Evolutionary conservation across 2,888 invertebrate genomes (phyloP).

Genomic region (Linnaemya vulpina): DNA sequence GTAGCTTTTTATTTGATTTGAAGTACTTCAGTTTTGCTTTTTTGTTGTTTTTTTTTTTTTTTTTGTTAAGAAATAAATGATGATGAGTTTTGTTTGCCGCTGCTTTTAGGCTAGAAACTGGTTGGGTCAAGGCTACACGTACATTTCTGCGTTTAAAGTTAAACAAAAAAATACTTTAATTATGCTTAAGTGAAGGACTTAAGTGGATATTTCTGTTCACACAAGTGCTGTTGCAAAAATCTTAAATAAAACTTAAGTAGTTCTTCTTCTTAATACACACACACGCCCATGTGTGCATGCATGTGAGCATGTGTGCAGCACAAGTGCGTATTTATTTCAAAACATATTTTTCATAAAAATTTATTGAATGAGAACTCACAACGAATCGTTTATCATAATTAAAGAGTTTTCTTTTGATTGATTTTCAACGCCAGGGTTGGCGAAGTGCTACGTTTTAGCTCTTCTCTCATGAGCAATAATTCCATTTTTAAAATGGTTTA

Average conservation of each 20-base stretch:
- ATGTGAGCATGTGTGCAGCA: not conserved
- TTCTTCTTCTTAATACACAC: too few species aligned
- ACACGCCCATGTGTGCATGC: not conserved
- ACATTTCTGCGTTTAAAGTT: not conserved
- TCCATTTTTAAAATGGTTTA: too few species aligned
- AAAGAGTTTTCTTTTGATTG: not conserved
- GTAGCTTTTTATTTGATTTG: constrained; percentile 67
- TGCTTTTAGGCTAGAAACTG: constrained; percentile 5
- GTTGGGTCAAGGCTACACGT: constrained; percentile 67
- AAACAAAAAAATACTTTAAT: constrained; percentile 52
- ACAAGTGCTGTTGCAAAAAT: constrained; percentile 68
- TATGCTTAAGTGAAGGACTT: constrained; percentile 70
- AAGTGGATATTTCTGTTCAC: constrained; percentile 58
- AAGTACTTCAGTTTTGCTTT: constrained; percentile 49
- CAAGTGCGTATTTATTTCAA: not conserved
- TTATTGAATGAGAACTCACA: too few species aligned
- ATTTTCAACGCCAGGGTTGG: not conserved
- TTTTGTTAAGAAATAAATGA: constrained; percentile 1
- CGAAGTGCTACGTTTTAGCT: too few species aligned
- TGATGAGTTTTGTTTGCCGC: constrained; percentile 44
- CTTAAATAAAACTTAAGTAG: constrained; percentile 54
- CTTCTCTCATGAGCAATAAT: too few species aligned
- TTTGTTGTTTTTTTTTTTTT: not conserved
- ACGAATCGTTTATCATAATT: not conserved
- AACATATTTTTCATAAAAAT: constrained; percentile 9